phyloP scores from a whole-genome alignment of 1,140 invertebrate genomes.

The Phortica variegata region DNA sequence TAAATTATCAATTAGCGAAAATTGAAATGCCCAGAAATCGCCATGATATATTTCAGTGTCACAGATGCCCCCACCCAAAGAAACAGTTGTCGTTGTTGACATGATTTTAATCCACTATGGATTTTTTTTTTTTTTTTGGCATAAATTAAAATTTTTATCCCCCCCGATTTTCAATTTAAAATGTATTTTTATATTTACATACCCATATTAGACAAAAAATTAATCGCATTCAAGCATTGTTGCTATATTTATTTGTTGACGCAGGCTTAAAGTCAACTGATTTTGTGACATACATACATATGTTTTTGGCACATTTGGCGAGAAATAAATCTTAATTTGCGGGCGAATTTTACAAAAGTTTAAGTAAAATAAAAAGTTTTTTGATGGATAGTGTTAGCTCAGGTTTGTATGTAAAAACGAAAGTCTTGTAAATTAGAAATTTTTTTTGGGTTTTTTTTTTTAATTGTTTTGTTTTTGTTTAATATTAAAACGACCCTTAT shows the following conservation, averaged over 20 bases:
- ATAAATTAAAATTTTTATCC: too few species aligned
- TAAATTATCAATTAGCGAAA: too few species aligned
- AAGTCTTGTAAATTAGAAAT: background rate
- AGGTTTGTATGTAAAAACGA: conserved; percentile 7
- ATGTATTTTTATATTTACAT: conserved; percentile 1
- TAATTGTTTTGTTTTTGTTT: conserved; percentile 5
- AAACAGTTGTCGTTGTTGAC: too few species aligned
- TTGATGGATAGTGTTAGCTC: conserved; percentile 4
- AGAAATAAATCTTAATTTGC: conserved; percentile 2
- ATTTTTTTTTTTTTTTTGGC: too few species aligned
- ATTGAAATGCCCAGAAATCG: too few species aligned
- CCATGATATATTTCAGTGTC: too few species aligned
- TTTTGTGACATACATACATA: conserved; percentile 2
- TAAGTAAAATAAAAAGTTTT: background rate
- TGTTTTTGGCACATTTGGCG: too few species aligned
- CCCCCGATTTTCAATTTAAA: too few species aligned
- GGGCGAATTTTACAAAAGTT: conserved; percentile 1
- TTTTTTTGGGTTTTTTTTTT: conserved; percentile 4
- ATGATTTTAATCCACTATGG: too few species aligned
- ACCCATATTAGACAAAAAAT: conserved; percentile 2
- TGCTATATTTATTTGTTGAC: background rate
- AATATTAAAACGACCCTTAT: conserved; percentile 2
- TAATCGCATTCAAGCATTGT: background rate
- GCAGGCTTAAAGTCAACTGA: conserved; percentile 4
- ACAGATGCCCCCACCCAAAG: too few species aligned